A percentile compares a stretch with the other conserved stretches of the same genome.
phyloP scores from a whole-genome alignment of 1,140 invertebrate genomes.

The Aricia agestis region DNA sequence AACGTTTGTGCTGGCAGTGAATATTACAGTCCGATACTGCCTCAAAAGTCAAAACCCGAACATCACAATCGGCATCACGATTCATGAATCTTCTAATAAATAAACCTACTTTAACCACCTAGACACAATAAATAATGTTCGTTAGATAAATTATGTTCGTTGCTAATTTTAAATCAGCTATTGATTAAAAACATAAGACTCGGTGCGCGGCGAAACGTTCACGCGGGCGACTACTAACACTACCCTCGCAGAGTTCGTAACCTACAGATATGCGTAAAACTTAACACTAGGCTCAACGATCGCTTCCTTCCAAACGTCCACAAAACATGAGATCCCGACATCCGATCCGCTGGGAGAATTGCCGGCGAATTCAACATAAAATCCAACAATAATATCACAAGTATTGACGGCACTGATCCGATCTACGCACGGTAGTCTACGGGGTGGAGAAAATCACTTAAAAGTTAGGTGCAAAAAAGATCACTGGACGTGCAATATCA shows the following conservation, averaged over 20 bases:
- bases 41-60: slow-evolving; percentile 33
- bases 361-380: neutral
- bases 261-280: slow-evolving; percentile 56
- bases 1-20: slow-evolving; percentile 61
- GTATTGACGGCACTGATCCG: slow-evolving; percentile 59
- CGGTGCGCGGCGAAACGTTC: slow-evolving; percentile 42
- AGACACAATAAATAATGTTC: slow-evolving; percentile 55
- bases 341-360: slow-evolving; percentile 9
- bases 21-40: slow-evolving; percentile 34
- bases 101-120: slow-evolving; percentile 33
- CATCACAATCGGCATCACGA: slow-evolving; percentile 7
- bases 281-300: slow-evolving; percentile 29
- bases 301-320: slow-evolving; percentile 25
- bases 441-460: slow-evolving; percentile 24
- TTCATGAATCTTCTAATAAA: slow-evolving; percentile 1
- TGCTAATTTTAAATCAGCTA: slow-evolving; percentile 22
- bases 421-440: slow-evolving; percentile 27
- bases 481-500: slow-evolving; percentile 72
- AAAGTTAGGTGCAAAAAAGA: slow-evolving; percentile 31
- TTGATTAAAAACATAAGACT: slow-evolving; percentile 62
- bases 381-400: slow-evolving; percentile 55
- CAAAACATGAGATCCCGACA: slow-evolving; percentile 9
- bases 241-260: slow-evolving; percentile 58
- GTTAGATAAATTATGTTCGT: slow-evolving; percentile 22
- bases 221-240: slow-evolving; percentile 44